A percentile compares a stretch with the other conserved stretches of the same genome.
Evolutionary conservation across 1,140 invertebrate species (phyloP).

Genomic region (Bombus sibiricus): DNA sequence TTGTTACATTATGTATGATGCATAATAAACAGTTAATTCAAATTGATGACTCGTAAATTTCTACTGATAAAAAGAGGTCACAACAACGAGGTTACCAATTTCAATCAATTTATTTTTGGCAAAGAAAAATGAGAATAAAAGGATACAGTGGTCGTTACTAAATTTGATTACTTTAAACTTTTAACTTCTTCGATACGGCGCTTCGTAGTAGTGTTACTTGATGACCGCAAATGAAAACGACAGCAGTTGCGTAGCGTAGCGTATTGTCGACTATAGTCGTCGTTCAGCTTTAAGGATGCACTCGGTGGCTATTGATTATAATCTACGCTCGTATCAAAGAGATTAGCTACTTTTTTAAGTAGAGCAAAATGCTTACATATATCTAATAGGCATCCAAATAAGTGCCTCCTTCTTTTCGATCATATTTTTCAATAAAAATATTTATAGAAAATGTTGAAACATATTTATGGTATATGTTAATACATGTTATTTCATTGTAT

Average conservation of each 20-base stretch:
- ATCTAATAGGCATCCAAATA: neutral
- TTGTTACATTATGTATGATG: slow-evolving; percentile 9
- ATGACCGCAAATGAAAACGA: no score
- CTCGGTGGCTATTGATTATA: no score
- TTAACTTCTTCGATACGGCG: no score
- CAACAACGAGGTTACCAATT: neutral
- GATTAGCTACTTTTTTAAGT: neutral
- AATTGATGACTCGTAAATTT: neutral
- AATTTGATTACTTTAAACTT: neutral
- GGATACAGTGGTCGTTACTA: no score
- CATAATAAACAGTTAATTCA: neutral
- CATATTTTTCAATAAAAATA: neutral
- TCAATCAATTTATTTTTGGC: neutral
- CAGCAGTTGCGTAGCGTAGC: no score
- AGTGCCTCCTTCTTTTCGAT: neutral
- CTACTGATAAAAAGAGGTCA: neutral
- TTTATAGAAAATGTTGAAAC: neutral
- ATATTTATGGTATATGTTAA: neutral
- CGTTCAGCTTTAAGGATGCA: no score
- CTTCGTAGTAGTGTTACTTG: no score
- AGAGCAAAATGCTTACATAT: neutral
- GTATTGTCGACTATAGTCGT: no score
- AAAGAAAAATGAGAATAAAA: neutral
- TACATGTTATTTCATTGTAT: neutral
- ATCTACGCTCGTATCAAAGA: no score